Evolutionary conservation across 2,797 vertebrate species (phyloP), one percentile per base, ranked within the genome.

Genomic region (Leptodactylus fallax): DNA sequence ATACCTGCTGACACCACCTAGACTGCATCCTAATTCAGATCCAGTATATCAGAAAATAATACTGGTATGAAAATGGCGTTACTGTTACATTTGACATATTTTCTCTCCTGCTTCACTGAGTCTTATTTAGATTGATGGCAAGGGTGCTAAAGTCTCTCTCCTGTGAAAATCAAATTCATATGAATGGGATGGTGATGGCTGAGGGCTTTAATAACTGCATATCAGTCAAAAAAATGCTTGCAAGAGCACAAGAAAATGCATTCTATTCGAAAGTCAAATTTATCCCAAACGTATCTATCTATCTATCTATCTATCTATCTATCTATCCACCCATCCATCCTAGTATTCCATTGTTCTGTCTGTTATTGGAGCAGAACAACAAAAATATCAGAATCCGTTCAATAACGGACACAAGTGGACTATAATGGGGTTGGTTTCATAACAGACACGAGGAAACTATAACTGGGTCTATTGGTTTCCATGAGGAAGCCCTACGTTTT

Each of bases 71-170:
- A 55, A 77, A 77, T 53, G 21, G 51, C 51, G 14, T 23, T 55
- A 53, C 74, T 53, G 21, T 72, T 77, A 79, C 16, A 17, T 58
- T 77, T 77, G 53, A 27, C 51, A 55, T 19, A 79, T 79, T 58
- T 25, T 56, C 13, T 25, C 23, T 78, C 77, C 77, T 36, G 23
- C 23, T 58, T 9, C 14, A 56, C 5, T 56, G 23, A 10, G 53
- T 79, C n/a, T 79, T 56, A 55, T 79, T 79, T 56, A 56, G 53
- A 56, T 56, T 79, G 23, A 79, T 79, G 53, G 53, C 53, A 58
- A 13, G n/a, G 23, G 0, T 58, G 53, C 25, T 58, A 56, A 56
- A 79, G 25, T 56, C 77, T 79, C 7, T 79, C 51, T 27, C 14
- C 53, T 79, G 51, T 55, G 77, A 56, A 79, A 55, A 56, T 56